A percentile compares a stretch with the other conserved stretches of the same genome.
Evolutionary conservation across 2,888 invertebrate species (phyloP).

Genomic region (Zelleria hepariella): DNA sequence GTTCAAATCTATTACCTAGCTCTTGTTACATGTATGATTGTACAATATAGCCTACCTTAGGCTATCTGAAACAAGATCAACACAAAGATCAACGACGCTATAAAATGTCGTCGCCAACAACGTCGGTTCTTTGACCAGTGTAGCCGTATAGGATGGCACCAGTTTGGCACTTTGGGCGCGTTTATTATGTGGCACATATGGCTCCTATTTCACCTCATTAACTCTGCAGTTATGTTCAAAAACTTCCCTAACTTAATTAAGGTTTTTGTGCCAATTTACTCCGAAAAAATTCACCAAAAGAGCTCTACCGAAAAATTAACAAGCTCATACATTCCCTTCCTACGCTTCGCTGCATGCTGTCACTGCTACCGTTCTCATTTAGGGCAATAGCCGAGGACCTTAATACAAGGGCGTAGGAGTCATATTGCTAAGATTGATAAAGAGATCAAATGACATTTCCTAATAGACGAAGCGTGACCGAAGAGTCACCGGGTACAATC

Average conservation of each 20-base stretch:
- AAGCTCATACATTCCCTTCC: background rate
- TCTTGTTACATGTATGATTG: too few species aligned
- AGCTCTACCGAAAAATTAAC: background rate
- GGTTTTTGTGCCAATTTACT: background rate
- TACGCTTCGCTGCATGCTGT: background rate
- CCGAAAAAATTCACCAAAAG: background rate
- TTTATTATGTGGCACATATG: background rate
- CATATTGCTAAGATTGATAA: background rate
- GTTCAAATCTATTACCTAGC: too few species aligned
- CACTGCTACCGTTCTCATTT: background rate
- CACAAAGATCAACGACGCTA: too few species aligned
- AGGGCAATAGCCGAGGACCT: background rate
- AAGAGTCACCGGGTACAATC: background rate
- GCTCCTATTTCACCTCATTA: too few species aligned
- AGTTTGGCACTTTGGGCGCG: too few species aligned
- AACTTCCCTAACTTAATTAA: background rate
- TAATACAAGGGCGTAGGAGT: background rate
- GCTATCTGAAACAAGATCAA: too few species aligned
- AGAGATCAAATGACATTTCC: background rate
- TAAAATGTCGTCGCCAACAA: too few species aligned
- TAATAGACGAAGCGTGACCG: constrained; percentile 1
- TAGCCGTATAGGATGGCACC: too few species aligned
- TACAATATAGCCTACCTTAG: too few species aligned
- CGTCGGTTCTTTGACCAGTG: too few species aligned
- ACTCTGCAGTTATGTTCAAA: too few species aligned